phyloP scores from a whole-genome alignment of 2,113 vertebrate species.

The Tiliqua scincoides region DNA sequence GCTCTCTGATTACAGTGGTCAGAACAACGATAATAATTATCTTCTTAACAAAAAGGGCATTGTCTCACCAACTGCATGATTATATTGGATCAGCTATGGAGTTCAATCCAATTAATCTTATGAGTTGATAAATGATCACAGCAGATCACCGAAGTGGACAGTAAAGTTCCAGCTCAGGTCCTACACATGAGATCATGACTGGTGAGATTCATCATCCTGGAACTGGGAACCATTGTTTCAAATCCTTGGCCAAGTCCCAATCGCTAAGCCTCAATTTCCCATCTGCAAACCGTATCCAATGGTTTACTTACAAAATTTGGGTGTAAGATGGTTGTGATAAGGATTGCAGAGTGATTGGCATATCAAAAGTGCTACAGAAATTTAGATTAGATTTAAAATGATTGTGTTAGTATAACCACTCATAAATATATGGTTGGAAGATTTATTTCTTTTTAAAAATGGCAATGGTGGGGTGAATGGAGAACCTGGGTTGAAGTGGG shows the following conservation, averaged over 20 bases:
- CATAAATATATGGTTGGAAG: not conserved
- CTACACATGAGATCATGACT: not conserved
- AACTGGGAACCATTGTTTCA: not conserved
- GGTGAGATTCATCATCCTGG: not conserved
- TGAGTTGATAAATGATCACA: not conserved
- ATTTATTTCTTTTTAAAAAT: not conserved
- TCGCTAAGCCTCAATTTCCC: not conserved
- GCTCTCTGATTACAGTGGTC: constrained; percentile 31
- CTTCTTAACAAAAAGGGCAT: constrained; percentile 28
- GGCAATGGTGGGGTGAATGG: not conserved
- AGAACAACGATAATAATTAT: constrained; percentile 29
- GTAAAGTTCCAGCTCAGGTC: not conserved
- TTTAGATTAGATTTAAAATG: not conserved
- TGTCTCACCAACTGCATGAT: constrained; percentile 11
- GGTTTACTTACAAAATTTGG: not conserved
- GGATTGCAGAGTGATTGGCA: not conserved
- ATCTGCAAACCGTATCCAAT: not conserved
- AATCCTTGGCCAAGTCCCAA: too few relatives aligned
- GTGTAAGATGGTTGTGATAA: not conserved
- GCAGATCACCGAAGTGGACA: not conserved
- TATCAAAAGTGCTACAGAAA: not conserved
- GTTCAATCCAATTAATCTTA: not conserved
- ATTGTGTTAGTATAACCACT: not conserved
- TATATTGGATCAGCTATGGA: constrained; percentile 33
- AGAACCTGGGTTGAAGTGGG: not conserved